Conservation (phyloP, 2,113 vertebrate genomes). For the Callipepla squamata region DNA sequence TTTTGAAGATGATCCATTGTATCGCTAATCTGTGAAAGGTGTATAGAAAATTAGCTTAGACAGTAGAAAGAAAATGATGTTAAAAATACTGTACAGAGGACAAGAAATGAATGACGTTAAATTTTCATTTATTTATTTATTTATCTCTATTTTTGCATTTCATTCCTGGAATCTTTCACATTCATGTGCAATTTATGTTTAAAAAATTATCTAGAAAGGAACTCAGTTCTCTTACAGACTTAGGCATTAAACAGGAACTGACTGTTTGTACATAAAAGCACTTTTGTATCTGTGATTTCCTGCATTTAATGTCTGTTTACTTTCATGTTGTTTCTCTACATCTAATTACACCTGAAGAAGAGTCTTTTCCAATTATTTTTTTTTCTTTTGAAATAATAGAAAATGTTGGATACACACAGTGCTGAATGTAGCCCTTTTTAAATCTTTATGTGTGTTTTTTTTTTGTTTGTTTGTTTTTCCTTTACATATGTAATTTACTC, state of each 20-base stretch:
- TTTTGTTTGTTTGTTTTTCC: not conserved
- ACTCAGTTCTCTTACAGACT: not conserved
- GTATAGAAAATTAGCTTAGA: not conserved
- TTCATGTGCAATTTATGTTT: not conserved
- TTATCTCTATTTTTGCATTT: not conserved
- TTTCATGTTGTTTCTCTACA: not conserved
- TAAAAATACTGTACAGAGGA: not conserved
- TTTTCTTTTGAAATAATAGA: not conserved
- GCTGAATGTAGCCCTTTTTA: slow-evolving; percentile 5
- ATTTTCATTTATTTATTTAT: not conserved
- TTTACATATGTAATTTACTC: slow-evolving; percentile 32
- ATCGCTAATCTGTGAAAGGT: not conserved
- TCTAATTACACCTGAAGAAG: not conserved
- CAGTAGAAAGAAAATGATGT: not conserved
- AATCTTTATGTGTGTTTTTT: slow-evolving; percentile 34
- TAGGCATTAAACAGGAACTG: not conserved
- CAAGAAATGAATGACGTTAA: not conserved
- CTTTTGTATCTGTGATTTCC: not conserved
- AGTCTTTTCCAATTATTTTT: not conserved
- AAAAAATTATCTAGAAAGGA: not conserved
- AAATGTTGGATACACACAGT: not conserved
- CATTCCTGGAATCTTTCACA: not conserved
- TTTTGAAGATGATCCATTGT: not conserved
- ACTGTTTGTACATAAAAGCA: not conserved
- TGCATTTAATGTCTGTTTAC: not conserved